Evolutionary conservation across 1,140 invertebrate genomes (phyloP).

Genomic region (Leptinotarsa undecemlineata): DNA sequence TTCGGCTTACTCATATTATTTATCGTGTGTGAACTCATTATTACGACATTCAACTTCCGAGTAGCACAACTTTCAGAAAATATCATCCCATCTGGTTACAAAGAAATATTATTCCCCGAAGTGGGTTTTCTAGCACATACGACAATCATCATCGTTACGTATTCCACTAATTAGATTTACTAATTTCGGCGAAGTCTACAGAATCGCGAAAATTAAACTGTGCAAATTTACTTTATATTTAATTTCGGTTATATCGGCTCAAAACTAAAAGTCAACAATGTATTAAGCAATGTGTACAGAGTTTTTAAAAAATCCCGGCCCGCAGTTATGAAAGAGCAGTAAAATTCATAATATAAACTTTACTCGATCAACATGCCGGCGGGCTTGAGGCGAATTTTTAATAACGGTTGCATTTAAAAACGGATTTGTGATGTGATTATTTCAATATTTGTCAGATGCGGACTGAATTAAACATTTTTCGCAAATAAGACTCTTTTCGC

Average conservation of each 20-base stretch:
- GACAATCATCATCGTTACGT: background rate
- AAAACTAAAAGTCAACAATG: constrained; percentile 49
- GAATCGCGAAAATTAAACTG: constrained; percentile 31
- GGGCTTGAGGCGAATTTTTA: constrained; percentile 30
- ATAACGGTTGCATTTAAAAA: constrained; percentile 31
- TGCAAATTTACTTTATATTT: constrained; percentile 47
- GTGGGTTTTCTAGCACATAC: background rate
- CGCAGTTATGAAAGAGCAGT: constrained; percentile 46
- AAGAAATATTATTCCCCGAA: too few species aligned
- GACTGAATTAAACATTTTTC: constrained; percentile 13
- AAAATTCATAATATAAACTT: constrained; percentile 51
- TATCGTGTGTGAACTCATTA: too few species aligned
- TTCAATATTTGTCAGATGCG: constrained; percentile 28
- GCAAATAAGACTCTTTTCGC: constrained; percentile 14
- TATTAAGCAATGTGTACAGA: constrained; percentile 49
- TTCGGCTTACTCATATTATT: too few species aligned
- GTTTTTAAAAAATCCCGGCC: constrained; percentile 47
- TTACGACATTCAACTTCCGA: too few species aligned
- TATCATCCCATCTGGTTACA: too few species aligned
- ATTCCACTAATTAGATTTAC: background rate
- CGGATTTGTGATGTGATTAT: constrained; percentile 32
- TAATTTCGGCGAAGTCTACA: constrained; percentile 8
- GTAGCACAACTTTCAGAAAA: too few species aligned
- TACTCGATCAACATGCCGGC: constrained; percentile 47
- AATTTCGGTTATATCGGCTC: constrained; percentile 46